Evolutionary conservation across 2,888 invertebrate genomes (phyloP), one percentile per base, ranked within the genome.

Genomic region (Myopa testacea): DNA sequence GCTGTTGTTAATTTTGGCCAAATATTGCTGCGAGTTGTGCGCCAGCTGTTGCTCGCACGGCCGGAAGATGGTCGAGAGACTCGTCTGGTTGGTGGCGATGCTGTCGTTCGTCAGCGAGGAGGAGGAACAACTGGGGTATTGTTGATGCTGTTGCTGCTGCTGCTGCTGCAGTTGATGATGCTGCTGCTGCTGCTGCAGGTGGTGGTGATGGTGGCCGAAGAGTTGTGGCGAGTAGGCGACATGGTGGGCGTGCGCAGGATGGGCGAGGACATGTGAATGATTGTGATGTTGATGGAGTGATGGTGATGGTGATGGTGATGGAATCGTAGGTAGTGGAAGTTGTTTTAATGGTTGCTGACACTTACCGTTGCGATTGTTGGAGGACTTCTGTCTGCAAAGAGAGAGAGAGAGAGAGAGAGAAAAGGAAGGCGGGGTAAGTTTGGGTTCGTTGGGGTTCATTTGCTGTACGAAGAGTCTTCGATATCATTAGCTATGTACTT

Each of bases 331-430:
- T 80, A 82, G 81, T 83, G 82, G 83, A 80, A 83, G 84, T 79
- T 83, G 82, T 83, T 84, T 84, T 78, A 81, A 76, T 77, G 81
- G 79, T 79, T 81, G 80, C 78, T 79, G 82, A 83, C 85, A 88
- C 89, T 88, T 85, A 89, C 89, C 89, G 83, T 89, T 89, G 80
- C 89, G 87, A 84, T 89, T 88, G 82, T 88, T 88, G 76, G 89
- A 85, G 78, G 89, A 85, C 84, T 89, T 89, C 85, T 89, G 89
- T 86, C 89, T 86, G 82, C 12, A 84, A 82, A 62, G 45, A 14
- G 37, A 75, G 76, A 60, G 50, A 67, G n/a, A n/a, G 19, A 69
- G 52, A 65, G 58, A 76, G 26, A 71, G 76, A 60, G 50, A 67
- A 68, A 67, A 75, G 38, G 26, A 58, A 55, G 1, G 12, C 45